Base-by-base conservation (phyloP, 1,140 invertebrate genomes). In the Zaprionus gabonicus region DNA sequence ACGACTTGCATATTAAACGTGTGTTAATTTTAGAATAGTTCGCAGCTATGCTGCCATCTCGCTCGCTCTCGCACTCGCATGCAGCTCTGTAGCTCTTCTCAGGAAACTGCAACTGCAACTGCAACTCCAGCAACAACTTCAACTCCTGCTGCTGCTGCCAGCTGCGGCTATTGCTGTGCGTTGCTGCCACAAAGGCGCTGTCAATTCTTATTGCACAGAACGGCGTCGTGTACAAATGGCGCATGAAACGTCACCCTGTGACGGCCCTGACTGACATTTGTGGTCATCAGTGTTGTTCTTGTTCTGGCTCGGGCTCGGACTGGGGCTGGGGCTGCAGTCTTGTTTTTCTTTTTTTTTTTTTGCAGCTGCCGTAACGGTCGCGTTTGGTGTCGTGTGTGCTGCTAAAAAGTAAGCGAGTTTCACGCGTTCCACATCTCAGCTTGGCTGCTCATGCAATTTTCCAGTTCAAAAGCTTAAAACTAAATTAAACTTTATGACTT, bases 401-500 rank as follows among this genome's bases (percentile, higher is more conserved):
- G 74, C 77, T 77, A 68, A 67, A 70, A 71, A 71, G 73, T 85
- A 78, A 85, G 76, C 81, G 82, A 69, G 67, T 69, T 71, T 55
- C 82, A 72, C 78, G 71, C 25, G 23, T 34, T 28, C 25, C 62
- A 58, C 58, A 69, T 73, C 75, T 71, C 66, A 63, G 51, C 62
- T 36, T 59, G 34, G 72, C 56, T 70, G 76, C 56, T 64, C 81
- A 88, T 87, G 85, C 85, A 90, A 90, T 90, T 90, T 90, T 90
- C 85, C 85, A 90, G 85, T 90, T 90, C 76, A 90, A 90, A 90
- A 87, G 85, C 86, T 90, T 90, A 90, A 90, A 90, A 90, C 85
- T 85, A 90, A 90, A 90, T 90, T 90, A 90, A 90, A 90, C 81
- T 90, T 90, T 90, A 90, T 90, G 85, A 90, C 85, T 90, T 90